These are phyloP conservation scores for Hemicentrotus pulcherrimus DNA, from an alignment of 35 echinoderm and acorn worm species.

Conservation along the genomic window DNA sequence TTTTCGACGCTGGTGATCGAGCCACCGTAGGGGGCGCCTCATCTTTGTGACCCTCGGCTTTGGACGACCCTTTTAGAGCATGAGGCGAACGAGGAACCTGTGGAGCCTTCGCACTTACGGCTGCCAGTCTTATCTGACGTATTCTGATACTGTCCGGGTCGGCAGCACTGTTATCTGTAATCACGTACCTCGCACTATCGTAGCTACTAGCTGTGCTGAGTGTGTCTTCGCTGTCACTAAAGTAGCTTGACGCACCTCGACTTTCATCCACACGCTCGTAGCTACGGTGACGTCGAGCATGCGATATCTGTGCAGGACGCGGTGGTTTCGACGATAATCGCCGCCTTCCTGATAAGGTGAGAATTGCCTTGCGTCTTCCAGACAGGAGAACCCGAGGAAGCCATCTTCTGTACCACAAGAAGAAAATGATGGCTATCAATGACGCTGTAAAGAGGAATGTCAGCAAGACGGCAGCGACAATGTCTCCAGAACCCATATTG, in stretches of 20 bases:
- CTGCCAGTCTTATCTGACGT: slow-evolving; percentile 63
- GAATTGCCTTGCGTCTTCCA: slow-evolving; percentile 36
- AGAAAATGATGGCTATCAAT: slow-evolving; percentile 45
- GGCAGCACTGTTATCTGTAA: slow-evolving; percentile 66
- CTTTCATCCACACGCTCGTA: slow-evolving; percentile 62
- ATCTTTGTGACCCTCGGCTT: neutral
- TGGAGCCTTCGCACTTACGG: slow-evolving; percentile 32
- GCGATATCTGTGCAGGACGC: slow-evolving; percentile 36
- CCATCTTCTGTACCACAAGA: slow-evolving; percentile 64
- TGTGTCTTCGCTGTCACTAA: slow-evolving; percentile 66
- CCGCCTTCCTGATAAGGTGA: slow-evolving; percentile 54
- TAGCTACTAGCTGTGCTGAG: slow-evolving; percentile 64
- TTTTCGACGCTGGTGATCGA: neutral
- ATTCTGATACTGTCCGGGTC: slow-evolving; percentile 67
- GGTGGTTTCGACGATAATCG: slow-evolving; percentile 47
- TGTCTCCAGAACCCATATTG: slow-evolving; percentile 16
- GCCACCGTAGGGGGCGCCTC: slow-evolving; percentile 27
- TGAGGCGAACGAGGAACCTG: slow-evolving; percentile 9
- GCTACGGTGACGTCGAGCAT: neutral
- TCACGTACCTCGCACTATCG: slow-evolving; percentile 74
- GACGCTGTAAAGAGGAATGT: slow-evolving; percentile 63
- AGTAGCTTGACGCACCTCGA: slow-evolving; percentile 59
- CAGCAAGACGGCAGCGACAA: slow-evolving; percentile 48
- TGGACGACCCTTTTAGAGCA: neutral
- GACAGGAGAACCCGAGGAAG: slow-evolving; percentile 42